phyloP scores from a whole-genome alignment of 2,888 invertebrate genomes.

The Eledona agricola region DNA sequence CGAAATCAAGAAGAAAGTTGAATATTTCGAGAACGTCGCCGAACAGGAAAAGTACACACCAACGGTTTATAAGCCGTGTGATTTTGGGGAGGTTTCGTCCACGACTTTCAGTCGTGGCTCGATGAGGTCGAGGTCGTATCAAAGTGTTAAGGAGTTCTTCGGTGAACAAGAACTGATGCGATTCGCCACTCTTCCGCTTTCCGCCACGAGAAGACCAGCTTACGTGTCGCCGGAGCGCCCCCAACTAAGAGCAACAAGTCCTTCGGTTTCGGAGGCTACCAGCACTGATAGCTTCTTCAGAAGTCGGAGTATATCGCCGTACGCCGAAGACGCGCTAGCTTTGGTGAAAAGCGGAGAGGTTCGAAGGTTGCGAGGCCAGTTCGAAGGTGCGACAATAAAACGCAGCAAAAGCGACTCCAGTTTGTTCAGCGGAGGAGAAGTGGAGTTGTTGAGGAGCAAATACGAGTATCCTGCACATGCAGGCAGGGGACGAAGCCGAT shows the following conservation, averaged over 20 bases:
- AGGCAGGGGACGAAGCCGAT: constrained; percentile 64
- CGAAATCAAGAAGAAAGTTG: constrained; percentile 76
- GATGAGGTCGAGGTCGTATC: constrained; percentile 70
- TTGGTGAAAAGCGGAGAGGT: constrained; percentile 82
- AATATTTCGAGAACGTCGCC: constrained; percentile 80
- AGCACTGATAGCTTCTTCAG: constrained; percentile 74
- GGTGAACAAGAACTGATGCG: constrained; percentile 75
- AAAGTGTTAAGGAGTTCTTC: constrained; percentile 83
- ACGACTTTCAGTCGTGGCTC: constrained; percentile 27
- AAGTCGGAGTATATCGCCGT: constrained; percentile 78
- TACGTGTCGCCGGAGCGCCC: constrained; percentile 63
- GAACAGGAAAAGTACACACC: constrained; percentile 63
- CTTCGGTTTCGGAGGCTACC: constrained; percentile 62
- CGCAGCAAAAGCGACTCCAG: constrained; percentile 83
- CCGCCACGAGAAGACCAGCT: constrained; percentile 62
- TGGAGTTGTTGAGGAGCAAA: constrained; percentile 69
- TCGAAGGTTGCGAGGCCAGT: constrained; percentile 77
- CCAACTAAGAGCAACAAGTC: constrained; percentile 56
- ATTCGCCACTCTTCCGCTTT: constrained; percentile 66
- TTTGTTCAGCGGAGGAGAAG: constrained; percentile 68
- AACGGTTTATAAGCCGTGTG: constrained; percentile 60
- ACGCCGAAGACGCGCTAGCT: constrained; percentile 75
- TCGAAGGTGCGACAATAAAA: constrained; percentile 70
- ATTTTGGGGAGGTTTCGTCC: constrained; percentile 32
- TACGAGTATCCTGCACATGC: constrained; percentile 66